phyloP scores from a whole-genome alignment of 2,113 vertebrate species.

The Vulpes lagopus region DNA sequence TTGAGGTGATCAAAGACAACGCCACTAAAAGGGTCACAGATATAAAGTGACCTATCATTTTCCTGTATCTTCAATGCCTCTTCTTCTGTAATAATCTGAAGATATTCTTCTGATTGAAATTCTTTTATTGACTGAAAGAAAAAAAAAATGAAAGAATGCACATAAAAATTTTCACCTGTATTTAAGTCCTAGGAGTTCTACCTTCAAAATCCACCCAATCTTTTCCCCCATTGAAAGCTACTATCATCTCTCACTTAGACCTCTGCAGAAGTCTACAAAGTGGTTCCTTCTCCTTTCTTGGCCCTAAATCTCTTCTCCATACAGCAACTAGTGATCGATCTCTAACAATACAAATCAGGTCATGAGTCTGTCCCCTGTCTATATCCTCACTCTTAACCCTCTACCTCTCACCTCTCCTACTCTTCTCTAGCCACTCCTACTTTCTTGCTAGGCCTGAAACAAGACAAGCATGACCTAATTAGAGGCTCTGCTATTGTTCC shows the following conservation, averaged over 20 bases:
- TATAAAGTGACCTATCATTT: slow-evolving; percentile 95
- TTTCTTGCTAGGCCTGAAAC: not conserved
- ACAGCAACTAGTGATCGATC: not conserved
- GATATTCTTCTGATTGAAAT: slow-evolving; percentile 95
- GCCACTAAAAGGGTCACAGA: slow-evolving; percentile 94
- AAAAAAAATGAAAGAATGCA: slow-evolving; percentile 58
- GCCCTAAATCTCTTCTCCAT: not conserved
- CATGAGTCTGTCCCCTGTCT: not conserved
- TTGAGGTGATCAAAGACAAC: slow-evolving; percentile 92
- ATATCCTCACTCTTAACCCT: not conserved
- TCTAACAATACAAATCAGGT: slow-evolving; percentile 27
- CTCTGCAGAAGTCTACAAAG: not conserved
- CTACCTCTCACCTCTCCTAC: not conserved
- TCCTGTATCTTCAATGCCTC: slow-evolving; percentile 89
- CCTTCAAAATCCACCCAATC: slow-evolving; percentile 29
- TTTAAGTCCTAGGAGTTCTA: not conserved
- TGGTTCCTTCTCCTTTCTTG: not conserved
- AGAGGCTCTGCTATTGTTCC: not conserved
- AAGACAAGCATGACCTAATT: not conserved
- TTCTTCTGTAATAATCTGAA: slow-evolving; percentile 92
- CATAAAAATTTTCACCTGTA: not conserved
- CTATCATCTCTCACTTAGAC: not conserved
- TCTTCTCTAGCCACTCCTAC: not conserved
- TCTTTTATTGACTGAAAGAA: slow-evolving; percentile 93
- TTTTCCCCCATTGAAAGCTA: not conserved